A percentile compares a stretch with the other conserved stretches of the same genome.
Evolutionary conservation across 2,888 invertebrate genomes (phyloP).

Genomic region (Cremastinae sp.): DNA sequence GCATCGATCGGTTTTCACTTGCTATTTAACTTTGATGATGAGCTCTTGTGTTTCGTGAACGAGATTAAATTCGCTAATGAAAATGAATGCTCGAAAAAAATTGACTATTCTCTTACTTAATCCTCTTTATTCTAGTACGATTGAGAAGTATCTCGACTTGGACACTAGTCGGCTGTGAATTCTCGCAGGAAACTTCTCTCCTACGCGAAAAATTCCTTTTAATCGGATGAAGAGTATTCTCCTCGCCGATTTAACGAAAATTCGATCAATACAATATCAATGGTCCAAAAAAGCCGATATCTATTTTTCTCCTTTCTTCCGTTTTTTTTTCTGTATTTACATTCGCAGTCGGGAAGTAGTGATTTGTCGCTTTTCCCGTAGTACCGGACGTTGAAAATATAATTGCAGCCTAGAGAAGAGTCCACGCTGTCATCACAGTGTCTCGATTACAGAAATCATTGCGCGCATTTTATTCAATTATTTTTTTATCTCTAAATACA

Average conservation of each 20-base stretch:
- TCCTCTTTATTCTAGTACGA: constrained; percentile 14
- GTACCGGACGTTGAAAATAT: constrained; percentile 51
- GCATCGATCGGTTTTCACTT: constrained; percentile 31
- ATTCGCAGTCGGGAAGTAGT: constrained; percentile 48
- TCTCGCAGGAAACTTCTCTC: constrained; percentile 30
- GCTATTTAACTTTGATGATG: neutral
- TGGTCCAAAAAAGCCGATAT: constrained; percentile 55
- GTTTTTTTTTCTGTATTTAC: constrained; percentile 44
- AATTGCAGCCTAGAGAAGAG: constrained; percentile 26
- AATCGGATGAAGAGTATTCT: constrained; percentile 26
- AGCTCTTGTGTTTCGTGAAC: neutral
- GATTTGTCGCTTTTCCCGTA: constrained; percentile 31
- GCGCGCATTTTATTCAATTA: neutral
- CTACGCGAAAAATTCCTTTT: constrained; percentile 12
- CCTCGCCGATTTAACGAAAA: constrained; percentile 37
- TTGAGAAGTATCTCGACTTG: constrained; percentile 4
- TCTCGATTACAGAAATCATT: constrained; percentile 25
- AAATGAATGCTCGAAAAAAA: constrained; percentile 28
- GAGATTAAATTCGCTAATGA: constrained; percentile 12
- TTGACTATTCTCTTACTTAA: constrained; percentile 24
- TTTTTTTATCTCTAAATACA: constrained; percentile 32
- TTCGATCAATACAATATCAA: constrained; percentile 61
- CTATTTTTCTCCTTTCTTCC: constrained; percentile 12
- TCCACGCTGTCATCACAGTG: constrained; percentile 22
- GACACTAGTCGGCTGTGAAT: constrained; percentile 20